Evolutionary conservation across 2,113 vertebrate species (phyloP), one percentile per base, ranked within the genome.

Genomic region (Odobenus rosmarus): DNA sequence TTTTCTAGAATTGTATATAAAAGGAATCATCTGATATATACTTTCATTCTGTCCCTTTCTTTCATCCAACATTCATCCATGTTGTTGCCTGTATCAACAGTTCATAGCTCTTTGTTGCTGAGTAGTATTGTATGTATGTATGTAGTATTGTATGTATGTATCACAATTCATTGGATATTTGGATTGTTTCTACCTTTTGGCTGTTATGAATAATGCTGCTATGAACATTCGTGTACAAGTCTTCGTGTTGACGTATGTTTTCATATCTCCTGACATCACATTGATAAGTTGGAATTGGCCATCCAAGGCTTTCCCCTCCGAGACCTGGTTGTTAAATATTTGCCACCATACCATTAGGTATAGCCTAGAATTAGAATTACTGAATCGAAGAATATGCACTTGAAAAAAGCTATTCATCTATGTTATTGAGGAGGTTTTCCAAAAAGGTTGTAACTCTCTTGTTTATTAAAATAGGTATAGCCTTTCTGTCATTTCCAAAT

Each of bases 21-120:
- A 49, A 80, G 21, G 19, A 84, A 64, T n/a, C 79, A 67, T 71
- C 55, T 7, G 39, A 13, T 19, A 61, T 53, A 46, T 28, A 4
- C 21, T 96, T 39, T 62, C 61, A 26, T 88, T 39, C 79, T 82
- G 28, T 90, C 31, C 69, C 12, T 57, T 92, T 82, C 24, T 92
- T 86, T 90, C 39, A 24, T 81, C 92, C 39, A 69, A 5, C 42
- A 33, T 69, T 55, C 55, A 87, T 53, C 8, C 11, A 23, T n/a
- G 26, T 82, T 19, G 14, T 71, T 84, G 36, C 59, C 61, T 64
- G 21, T 84, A 33, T 64, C 49, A 69, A 1, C 64, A 69, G 42
- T 87, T 85, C 36, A 84, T 74, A 21, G 4, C 23, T 93, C 92
- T 97, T 93, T 59, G 88, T 59, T 69, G 28, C 80, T 96, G 36